These are phyloP conservation scores for Acronicta aceris DNA, from an alignment of 2,888 invertebrate species.

Conservation along the genomic window DNA sequence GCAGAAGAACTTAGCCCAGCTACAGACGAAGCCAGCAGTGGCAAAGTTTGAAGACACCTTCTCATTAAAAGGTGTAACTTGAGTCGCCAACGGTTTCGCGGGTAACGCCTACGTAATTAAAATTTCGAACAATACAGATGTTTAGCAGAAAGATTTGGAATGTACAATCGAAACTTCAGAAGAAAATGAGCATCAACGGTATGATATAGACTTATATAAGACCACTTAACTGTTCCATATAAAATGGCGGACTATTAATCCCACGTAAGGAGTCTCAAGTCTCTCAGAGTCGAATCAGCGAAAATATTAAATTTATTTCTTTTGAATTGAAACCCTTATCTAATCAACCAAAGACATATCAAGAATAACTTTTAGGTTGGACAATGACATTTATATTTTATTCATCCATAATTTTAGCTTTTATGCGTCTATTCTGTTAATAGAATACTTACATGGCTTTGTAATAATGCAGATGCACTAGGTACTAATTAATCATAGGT, in stretches of 20 bases:
- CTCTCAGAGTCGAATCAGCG: background rate
- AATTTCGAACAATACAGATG: background rate
- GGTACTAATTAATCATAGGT: too few relatives aligned
- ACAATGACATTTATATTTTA: constrained; percentile 6
- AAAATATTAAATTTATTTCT: constrained; percentile 18
- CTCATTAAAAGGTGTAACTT: constrained; percentile 28
- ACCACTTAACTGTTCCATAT: background rate
- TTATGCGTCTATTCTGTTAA: background rate
- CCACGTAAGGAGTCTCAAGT: background rate
- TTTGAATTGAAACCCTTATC: constrained; percentile 10
- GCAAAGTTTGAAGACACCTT: constrained; percentile 19
- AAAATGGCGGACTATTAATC: background rate
- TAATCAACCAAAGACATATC: constrained; percentile 1
- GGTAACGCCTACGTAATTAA: constrained; percentile 6
- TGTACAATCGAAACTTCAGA: background rate
- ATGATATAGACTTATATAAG: background rate
- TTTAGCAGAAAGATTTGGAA: background rate
- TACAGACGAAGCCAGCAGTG: background rate
- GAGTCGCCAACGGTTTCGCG: constrained; percentile 9
- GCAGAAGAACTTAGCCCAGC: constrained; percentile 7
- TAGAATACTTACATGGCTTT: background rate
- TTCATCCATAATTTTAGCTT: background rate
- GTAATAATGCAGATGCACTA: too few relatives aligned
- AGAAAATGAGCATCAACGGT: background rate
- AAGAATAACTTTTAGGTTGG: constrained; percentile 1